Conservation (phyloP, 2,113 vertebrate species). For the Oncorhynchus keta region DNA sequence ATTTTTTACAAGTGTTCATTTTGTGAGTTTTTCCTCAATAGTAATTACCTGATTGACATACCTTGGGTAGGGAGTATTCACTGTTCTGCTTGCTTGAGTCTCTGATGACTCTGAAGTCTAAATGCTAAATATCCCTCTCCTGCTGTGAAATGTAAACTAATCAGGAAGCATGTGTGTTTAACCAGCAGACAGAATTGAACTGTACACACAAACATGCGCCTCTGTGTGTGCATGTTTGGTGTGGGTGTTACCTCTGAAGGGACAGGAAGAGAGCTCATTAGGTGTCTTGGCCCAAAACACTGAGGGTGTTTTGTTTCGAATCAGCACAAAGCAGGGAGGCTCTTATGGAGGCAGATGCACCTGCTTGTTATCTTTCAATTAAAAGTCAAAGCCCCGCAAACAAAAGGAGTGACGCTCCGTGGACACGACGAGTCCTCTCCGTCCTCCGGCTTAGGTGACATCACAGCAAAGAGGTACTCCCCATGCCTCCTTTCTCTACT, state of each 20-base stretch:
- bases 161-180: slow-evolving; percentile 8
- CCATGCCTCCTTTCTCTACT: not conserved
- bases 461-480: slow-evolving; percentile 22
- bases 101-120: not conserved
- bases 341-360: slow-evolving; percentile 33
- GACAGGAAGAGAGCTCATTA: slow-evolving; percentile 40
- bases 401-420: slow-evolving; percentile 14
- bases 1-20: no score
- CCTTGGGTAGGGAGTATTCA: no score
- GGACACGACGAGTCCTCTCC: slow-evolving; percentile 1
- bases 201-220: not conserved
- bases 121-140: slow-evolving; percentile 5
- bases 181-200: slow-evolving; percentile 8
- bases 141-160: not conserved
- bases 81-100: no score
- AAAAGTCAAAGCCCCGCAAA: slow-evolving; percentile 30
- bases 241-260: slow-evolving; percentile 35
- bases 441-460: slow-evolving; percentile 23
- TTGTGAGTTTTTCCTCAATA: no score
- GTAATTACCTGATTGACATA: no score
- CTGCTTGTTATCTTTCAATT: slow-evolving; percentile 66
- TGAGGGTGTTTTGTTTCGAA: slow-evolving; percentile 16
- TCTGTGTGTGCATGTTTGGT: slow-evolving; percentile 35
- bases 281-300: slow-evolving; percentile 2
- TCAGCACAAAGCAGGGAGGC: slow-evolving; percentile 50